Evolutionary conservation across 1,140 invertebrate species (phyloP), one percentile per base, ranked within the genome.

Genomic region (Apis dorsata): DNA sequence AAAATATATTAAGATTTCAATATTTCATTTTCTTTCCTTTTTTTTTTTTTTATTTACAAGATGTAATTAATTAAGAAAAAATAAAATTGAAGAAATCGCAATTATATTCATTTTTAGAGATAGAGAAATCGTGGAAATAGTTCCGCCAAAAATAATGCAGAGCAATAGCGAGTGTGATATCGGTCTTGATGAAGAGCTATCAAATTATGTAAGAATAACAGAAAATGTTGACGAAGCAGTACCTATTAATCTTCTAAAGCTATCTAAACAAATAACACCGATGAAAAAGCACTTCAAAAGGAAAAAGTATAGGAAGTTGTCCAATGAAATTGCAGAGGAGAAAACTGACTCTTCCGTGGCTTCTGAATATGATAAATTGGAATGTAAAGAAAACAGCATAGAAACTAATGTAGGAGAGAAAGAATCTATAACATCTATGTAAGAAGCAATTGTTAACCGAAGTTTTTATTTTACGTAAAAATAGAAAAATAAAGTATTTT

Each of bases 131-230:
- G 74, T 88, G 5, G 83, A 80, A 7, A 55, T 88, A 11, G 57
- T 81, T 10, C 10, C 74, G 4, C 75, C 78, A 12, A 89, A 89
- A 71, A 24, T 72, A 55, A 68, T 74, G 34, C 55, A 75, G 13
- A 75, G 60, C 17, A 72, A 55, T 1, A 86, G 85, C 62, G 79
- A 85, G 57, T 85, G 83, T 24, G 83, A 86, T 7, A 66, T 81
- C 12, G 85, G 55, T 0, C 60, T 86, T 7, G 83, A 86, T 28
- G 71, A 83, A 49, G 86, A 85, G 10, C 68, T 86, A n/a, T 85
- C 80, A 19, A 79, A 86, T 62, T 81, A 81, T 62, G 77, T 89
- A 17, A 86, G 28, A 59, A 81, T 28, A 8, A 72, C 74, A 5
- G 83, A 86, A 21, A 65, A 81, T 53, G 55, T 53, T 9, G 79